phyloP scores from a whole-genome alignment of 2,888 invertebrate genomes.

The Heliconius charithonia region DNA sequence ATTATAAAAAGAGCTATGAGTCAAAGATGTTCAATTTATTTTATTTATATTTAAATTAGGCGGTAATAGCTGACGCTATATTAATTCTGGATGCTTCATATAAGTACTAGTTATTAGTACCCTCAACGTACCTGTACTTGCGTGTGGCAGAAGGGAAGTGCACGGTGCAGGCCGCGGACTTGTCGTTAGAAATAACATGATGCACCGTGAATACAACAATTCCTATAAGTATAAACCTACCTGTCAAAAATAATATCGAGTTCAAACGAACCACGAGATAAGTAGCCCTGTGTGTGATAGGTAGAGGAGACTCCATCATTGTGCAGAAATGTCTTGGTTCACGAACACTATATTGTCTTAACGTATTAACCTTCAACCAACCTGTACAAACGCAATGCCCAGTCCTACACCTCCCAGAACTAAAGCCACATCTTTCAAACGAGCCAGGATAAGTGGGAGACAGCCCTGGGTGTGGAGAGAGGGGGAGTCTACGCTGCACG shows the following conservation, averaged over 20 bases:
- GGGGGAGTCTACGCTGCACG: conserved; percentile 66
- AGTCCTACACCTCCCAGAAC: conserved; percentile 92
- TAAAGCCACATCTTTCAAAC: conserved; percentile 88
- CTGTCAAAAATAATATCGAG: conserved; percentile 93
- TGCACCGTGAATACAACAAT: no score
- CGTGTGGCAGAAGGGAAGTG: conserved; percentile 59
- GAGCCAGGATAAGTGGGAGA: conserved; percentile 84
- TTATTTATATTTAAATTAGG: no score
- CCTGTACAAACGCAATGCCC: conserved; percentile 94
- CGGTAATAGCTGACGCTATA: no score
- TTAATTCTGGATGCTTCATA: no score
- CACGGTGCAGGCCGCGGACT: conserved; percentile 59
- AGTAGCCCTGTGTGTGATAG: conserved; percentile 84
- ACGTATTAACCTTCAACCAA: conserved; percentile 63
- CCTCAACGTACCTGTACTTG: conserved; percentile 59
- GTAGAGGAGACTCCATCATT: conserved; percentile 49
- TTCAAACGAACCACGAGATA: conserved; percentile 84
- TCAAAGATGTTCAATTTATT: no score
- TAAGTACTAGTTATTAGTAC: no score
- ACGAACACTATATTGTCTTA: no score
- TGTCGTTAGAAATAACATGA: no score
- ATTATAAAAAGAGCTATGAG: no score
- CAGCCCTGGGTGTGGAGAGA: conserved; percentile 85
- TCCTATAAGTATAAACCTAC: conserved; percentile 71
- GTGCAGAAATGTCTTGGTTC: conserved; percentile 60